phyloP scores from a whole-genome alignment of 2,113 vertebrate species.

The Bujurquina vittata region DNA sequence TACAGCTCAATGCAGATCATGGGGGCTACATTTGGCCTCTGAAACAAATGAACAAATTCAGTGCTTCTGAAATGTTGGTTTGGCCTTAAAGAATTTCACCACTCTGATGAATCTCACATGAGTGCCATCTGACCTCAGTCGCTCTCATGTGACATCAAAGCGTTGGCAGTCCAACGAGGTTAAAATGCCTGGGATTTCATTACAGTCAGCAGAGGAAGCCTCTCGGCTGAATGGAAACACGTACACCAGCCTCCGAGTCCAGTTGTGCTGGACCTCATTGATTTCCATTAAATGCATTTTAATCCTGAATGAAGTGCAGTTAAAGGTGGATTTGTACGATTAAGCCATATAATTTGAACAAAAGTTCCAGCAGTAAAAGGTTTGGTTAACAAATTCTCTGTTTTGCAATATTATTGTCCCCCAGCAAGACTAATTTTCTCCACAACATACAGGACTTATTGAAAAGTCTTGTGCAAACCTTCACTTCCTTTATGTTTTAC shows the following conservation, averaged over 20 bases:
- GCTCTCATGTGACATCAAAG: slow-evolving; percentile 51
- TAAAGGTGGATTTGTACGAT: not conserved
- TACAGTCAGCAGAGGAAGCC: not conserved
- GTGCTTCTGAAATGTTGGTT: not conserved
- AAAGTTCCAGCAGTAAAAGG: not conserved
- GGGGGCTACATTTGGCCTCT: slow-evolving; percentile 24
- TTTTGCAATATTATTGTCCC: not conserved
- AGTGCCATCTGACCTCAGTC: slow-evolving; percentile 34
- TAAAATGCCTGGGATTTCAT: not conserved
- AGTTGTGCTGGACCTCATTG: not conserved
- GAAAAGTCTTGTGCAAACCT: not conserved
- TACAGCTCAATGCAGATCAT: slow-evolving; percentile 17
- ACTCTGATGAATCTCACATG: slow-evolving; percentile 45
- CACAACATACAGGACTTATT: not conserved
- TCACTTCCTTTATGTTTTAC: not conserved
- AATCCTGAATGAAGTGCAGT: slow-evolving; percentile 1
- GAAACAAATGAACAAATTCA: slow-evolving; percentile 34
- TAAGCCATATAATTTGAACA: not conserved
- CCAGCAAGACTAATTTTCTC: not conserved
- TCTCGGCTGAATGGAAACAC: not conserved
- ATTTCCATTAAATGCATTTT: slow-evolving; percentile 6
- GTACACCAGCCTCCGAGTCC: not conserved
- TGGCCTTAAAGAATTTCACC: slow-evolving; percentile 15
- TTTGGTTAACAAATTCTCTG: not conserved
- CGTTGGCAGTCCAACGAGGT: not conserved